Percentiles rank a stretch among this genome's conserved stretches.
phyloP scores from a whole-genome alignment of 2,888 invertebrate genomes.

The Ectobius pallidus region DNA sequence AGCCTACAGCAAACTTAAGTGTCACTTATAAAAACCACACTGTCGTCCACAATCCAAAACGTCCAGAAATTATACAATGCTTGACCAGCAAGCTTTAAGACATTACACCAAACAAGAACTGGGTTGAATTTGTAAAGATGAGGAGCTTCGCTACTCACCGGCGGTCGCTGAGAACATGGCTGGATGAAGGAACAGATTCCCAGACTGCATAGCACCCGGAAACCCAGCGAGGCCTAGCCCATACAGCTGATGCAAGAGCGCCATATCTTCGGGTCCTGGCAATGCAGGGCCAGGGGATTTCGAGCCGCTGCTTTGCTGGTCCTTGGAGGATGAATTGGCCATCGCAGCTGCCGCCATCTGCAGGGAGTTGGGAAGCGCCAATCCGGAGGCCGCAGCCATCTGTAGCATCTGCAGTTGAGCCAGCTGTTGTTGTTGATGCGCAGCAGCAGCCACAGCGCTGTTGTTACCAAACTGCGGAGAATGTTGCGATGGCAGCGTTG shows the following conservation, averaged over 20 bases:
- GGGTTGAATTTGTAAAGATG: too few species aligned
- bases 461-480: conserved; percentile 17
- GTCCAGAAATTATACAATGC: too few species aligned
- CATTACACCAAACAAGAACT: too few species aligned
- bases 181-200: conserved; percentile 61
- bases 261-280: conserved; percentile 56
- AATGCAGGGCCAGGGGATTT: conserved; percentile 38
- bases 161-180: conserved; percentile 63
- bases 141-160: conserved; percentile 54
- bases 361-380: conserved; percentile 47
- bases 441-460: conserved; percentile 37
- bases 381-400: conserved; percentile 53
- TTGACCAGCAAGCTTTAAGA: too few species aligned
- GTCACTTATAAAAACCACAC: too few species aligned
- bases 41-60: too few species aligned
- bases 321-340: conserved; percentile 48
- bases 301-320: conserved; percentile 46
- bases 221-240: conserved; percentile 55
- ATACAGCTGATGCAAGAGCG: conserved; percentile 64
- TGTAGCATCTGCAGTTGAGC: conserved; percentile 57
- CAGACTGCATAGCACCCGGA: conserved; percentile 53
- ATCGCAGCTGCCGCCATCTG: conserved; percentile 51
- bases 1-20: too few species aligned
- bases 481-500: conserved; percentile 58
- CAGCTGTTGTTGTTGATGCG: conserved; percentile 47